phyloP scores from a whole-genome alignment of 2,113 vertebrate species.

The Cyprinodon brontotheroides region DNA sequence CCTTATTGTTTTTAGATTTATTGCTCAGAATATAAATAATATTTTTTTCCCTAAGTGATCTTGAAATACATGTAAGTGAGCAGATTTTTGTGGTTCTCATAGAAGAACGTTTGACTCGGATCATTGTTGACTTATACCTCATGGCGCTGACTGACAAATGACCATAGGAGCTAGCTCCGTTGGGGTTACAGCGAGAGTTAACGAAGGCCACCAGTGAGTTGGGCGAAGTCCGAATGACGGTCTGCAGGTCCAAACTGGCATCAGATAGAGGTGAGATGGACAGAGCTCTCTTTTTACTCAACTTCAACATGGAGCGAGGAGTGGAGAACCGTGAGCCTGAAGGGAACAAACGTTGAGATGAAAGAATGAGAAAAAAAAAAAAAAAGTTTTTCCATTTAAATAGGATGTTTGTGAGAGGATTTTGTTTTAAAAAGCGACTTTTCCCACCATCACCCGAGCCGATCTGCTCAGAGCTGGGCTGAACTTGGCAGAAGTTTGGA shows the following conservation, averaged over 20 bases:
- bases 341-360: neutral
- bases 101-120: neutral
- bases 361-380: neutral
- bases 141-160: conserved; percentile 94
- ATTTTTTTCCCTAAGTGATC: neutral
- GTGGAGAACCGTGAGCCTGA: conserved; percentile 90
- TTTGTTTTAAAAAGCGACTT: fast-evolving
- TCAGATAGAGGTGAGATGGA: conserved; percentile 97
- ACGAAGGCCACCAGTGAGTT: conserved; percentile 96
- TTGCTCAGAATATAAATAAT: neutral
- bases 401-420: neutral
- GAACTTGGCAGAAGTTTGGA: conserved; percentile 81
- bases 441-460: conserved; percentile 84
- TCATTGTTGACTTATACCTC: conserved; percentile 80
- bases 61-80: neutral
- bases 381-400: neutral
- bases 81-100: neutral
- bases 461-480: conserved; percentile 79
- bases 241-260: conserved; percentile 94
- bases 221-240: conserved; percentile 94
- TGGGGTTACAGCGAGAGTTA: conserved; percentile 90
- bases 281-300: conserved; percentile 94
- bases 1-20: no score
- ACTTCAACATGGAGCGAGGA: conserved; percentile 87
- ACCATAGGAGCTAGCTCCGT: conserved; percentile 88